Conservation (phyloP, 2,113 vertebrate genomes). For the Hemicordylus capensis region DNA sequence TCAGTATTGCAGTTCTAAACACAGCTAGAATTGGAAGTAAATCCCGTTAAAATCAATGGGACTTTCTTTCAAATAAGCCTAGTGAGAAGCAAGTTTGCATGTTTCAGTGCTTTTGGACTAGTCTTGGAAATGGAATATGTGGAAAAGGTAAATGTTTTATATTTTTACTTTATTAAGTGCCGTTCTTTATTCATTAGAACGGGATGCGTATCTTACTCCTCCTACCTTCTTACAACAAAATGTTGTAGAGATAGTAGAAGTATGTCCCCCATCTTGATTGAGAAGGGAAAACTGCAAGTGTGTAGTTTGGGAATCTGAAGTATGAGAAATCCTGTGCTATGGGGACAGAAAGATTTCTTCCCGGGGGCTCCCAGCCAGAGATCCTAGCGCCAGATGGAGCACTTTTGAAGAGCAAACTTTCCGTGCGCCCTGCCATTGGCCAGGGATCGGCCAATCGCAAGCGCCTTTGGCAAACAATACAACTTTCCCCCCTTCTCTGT, state of each 20-base stretch:
- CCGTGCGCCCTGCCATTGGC: not conserved
- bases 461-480: conserved; percentile 22
- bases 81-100: not conserved
- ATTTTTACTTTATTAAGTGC: not conserved
- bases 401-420: not conserved
- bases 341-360: not conserved
- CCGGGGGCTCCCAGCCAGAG: not conserved
- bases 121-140: not conserved
- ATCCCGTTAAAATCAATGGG: not conserved
- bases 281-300: not conserved
- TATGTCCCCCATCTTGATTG: not conserved
- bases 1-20: not conserved
- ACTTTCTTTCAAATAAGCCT: not conserved
- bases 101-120: not conserved
- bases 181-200: not conserved
- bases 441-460: not conserved
- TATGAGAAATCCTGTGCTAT: not conserved
- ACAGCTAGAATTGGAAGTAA: not conserved
- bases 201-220: not conserved
- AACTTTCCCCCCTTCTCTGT: not conserved
- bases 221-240: not conserved
- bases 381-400: conserved; percentile 14
- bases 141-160: not conserved
- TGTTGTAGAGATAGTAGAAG: not conserved
- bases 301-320: not conserved